phyloP scores from a whole-genome alignment of 2,797 vertebrate genomes.

The Coregonus sp. region DNA sequence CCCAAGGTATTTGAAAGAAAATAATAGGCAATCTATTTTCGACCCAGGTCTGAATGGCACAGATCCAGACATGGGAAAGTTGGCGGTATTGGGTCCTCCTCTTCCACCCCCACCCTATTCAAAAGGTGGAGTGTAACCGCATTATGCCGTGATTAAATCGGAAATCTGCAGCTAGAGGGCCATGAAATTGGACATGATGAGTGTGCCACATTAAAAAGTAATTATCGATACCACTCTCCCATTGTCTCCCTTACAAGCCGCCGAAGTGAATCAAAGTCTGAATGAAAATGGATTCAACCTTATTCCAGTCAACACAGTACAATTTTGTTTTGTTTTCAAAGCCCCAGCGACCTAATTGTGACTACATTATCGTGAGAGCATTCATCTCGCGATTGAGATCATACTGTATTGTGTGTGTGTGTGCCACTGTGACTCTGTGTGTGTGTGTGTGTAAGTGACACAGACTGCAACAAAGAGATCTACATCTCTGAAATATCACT shows the following conservation, averaged over 20 bases:
- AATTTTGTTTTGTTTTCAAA: constrained; percentile 41
- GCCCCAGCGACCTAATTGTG: constrained; percentile 39
- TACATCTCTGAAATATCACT: neutral
- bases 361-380: neutral
- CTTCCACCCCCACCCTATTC: constrained; percentile 31
- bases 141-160: constrained; percentile 75
- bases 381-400: neutral
- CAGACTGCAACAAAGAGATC: neutral
- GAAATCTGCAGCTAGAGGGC: constrained; percentile 72
- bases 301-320: constrained; percentile 23
- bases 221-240: constrained; percentile 74
- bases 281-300: constrained; percentile 56
- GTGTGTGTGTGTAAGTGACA: neutral
- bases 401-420: neutral
- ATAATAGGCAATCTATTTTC: neutral
- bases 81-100: neutral
- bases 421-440: neutral
- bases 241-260: constrained; percentile 67
- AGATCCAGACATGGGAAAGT: neutral
- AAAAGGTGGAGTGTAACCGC: constrained; percentile 66
- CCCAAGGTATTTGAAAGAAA: neutral
- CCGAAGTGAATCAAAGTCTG: constrained; percentile 63
- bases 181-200: constrained; percentile 81
- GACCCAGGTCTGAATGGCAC: neutral
- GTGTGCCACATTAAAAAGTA: constrained; percentile 79